phyloP scores from a whole-genome alignment of 2,888 invertebrate genomes.

The Beris chalybata region DNA sequence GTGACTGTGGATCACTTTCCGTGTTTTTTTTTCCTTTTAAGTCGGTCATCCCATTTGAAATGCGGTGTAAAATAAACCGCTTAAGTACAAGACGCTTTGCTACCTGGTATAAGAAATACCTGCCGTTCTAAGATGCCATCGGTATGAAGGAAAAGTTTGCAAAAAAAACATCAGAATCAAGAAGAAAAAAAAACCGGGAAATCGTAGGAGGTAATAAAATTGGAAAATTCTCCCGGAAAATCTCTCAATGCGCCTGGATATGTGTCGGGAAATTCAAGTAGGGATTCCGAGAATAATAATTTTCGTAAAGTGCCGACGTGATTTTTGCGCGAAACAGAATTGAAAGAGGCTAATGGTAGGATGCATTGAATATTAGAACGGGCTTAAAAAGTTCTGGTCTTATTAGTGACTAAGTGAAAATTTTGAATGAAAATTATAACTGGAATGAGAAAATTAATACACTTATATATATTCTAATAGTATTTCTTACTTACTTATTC shows the following conservation, averaged over 20 bases:
- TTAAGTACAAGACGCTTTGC: constrained; percentile 21
- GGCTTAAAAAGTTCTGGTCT: too few relatives aligned
- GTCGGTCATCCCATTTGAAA: constrained; percentile 15
- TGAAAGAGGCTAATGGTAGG: too few relatives aligned
- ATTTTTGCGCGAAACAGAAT: too few relatives aligned
- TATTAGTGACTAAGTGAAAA: too few relatives aligned
- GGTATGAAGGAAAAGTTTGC: not conserved
- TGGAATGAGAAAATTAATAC: too few relatives aligned
- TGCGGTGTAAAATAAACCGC: constrained; percentile 21
- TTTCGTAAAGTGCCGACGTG: constrained; percentile 18
- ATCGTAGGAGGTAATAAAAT: constrained; percentile 16
- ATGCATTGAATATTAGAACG: too few relatives aligned
- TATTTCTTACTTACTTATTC: too few relatives aligned
- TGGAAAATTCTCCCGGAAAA: constrained; percentile 15
- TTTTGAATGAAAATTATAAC: too few relatives aligned
- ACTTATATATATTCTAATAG: too few relatives aligned
- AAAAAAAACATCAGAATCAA: not conserved
- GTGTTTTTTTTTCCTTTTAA: constrained; percentile 6
- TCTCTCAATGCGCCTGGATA: constrained; percentile 17
- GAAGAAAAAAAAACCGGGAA: constrained; percentile 4
- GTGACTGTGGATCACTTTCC: constrained; percentile 29
- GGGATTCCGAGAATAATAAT: constrained; percentile 19
- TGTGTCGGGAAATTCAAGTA: constrained; percentile 28
- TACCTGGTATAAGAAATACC: not conserved
- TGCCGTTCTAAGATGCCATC: not conserved